A percentile compares a stretch with the other conserved stretches of the same genome.
Evolutionary conservation across 2,888 invertebrate genomes (phyloP).

Genomic region (Timandra comae): DNA sequence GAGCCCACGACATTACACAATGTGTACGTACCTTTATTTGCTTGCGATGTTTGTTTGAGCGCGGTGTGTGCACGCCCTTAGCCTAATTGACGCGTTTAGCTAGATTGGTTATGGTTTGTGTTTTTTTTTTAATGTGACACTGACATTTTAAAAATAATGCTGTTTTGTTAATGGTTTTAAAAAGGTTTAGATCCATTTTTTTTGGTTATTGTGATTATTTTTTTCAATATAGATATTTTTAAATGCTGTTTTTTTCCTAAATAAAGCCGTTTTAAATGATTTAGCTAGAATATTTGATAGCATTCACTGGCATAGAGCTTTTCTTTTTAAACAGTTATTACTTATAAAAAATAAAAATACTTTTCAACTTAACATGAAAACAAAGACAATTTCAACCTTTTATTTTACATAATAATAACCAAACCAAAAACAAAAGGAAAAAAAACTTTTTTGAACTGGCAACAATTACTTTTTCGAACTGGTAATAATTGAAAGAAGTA

Average conservation of each 20-base stretch:
- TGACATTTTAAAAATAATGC: not conserved
- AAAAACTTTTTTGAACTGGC: too few species aligned
- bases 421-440: too few species aligned
- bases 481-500: too few species aligned
- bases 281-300: too few species aligned
- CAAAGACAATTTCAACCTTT: too few species aligned
- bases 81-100: constrained; percentile 43
- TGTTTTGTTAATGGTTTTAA: not conserved
- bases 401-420: too few species aligned
- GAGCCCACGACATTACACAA: constrained; percentile 17
- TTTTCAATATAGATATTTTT: not conserved
- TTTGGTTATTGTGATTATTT: not conserved
- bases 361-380: too few species aligned
- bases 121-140: constrained; percentile 16
- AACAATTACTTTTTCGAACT: too few species aligned
- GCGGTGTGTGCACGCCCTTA: constrained; percentile 39
- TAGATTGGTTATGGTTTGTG: constrained; percentile 28
- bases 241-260: not conserved
- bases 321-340: too few species aligned
- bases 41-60: constrained; percentile 31
- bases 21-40: constrained; percentile 44
- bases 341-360: too few species aligned
- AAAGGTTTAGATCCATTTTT: not conserved
- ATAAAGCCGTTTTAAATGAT: too few species aligned
- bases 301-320: too few species aligned